These are phyloP conservation scores for Anthopleura sola DNA, from an alignment of 64 coral and sea anemone species.

Conservation along the genomic window DNA sequence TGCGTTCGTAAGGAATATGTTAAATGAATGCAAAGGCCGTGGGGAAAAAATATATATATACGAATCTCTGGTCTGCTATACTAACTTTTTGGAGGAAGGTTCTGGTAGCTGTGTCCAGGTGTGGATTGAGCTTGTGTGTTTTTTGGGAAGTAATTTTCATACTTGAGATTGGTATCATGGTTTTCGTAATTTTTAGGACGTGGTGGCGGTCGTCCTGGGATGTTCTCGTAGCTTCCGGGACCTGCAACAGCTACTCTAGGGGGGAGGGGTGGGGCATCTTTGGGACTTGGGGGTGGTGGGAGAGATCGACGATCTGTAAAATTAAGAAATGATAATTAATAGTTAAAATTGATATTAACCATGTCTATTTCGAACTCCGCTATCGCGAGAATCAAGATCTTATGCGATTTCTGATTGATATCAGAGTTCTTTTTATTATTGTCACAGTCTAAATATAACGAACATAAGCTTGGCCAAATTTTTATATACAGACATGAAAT, in stretches of 20 bases:
- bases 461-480: too few relatives aligned
- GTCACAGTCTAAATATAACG: too few relatives aligned
- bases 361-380: too few relatives aligned
- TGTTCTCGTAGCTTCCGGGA: not conserved
- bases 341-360: too few relatives aligned
- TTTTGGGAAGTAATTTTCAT: slow-evolving; percentile 4
- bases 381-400: too few relatives aligned
- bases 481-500: too few relatives aligned
- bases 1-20: too few relatives aligned
- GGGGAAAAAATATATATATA: too few relatives aligned
- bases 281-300: not conserved
- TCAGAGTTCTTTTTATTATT: too few relatives aligned
- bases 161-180: not conserved
- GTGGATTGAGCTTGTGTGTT: not conserved
- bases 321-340: not conserved
- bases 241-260: not conserved
- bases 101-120: slow-evolving; percentile 15
- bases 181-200: not conserved
- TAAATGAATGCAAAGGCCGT: too few relatives aligned
- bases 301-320: not conserved
- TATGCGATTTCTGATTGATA: too few relatives aligned
- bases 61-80: not conserved
- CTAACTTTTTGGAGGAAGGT: slow-evolving; percentile 6
- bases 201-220: not conserved
- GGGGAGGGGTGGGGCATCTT: not conserved